Base-by-base conservation (phyloP, 2,888 invertebrate genomes). In the Cybosia mesomella region DNA sequence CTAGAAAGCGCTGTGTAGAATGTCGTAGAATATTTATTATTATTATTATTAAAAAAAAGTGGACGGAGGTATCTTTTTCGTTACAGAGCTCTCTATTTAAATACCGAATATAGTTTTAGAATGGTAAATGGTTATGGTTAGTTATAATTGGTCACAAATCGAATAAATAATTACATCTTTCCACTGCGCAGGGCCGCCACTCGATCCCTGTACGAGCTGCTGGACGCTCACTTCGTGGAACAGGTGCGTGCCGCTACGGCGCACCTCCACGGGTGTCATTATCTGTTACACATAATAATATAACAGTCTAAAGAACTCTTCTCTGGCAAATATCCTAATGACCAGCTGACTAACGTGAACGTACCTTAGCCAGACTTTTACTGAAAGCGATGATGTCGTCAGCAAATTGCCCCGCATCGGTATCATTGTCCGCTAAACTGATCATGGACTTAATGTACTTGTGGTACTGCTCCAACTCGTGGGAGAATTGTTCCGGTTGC, bases 191-290 rank as follows among this genome's bases (percentile, higher is more conserved):
- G 95, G 95, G 0, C 95, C 95, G 0, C 89, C 92, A 39, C 84
- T 87, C n/a, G 94, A 89, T 36, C 96, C 95, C 74, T 93, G 89
- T 34, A 94, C 88, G 36, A 97, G 90, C 67, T 96, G 96, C 54
- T 92, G 85, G 55, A 96, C 91, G 76, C 95, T 95, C 63, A 96
- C 96, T 82, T 96, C 96, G 83, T 96, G 96, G 88, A 96, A 96
- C 80, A 96, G 83, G 83, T 96, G 96, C 15, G 95, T 95, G 24
- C 95, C 95, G 79, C 96, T 96, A 73, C 96, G 94, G 2, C 96
- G 92, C 18, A 96, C 95, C 84, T 96, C 96, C 62, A 95, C 93
- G 0, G 96, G 96, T 0, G 96, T 96, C 96, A 96, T 96, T 79
- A 96, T 96, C 96, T 96, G 87, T 55, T 49, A 24, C 18, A 21